Evolutionary conservation across 2,113 vertebrate species (phyloP), one percentile per base, ranked within the genome.

Genomic region (Cyprinus carpio): DNA sequence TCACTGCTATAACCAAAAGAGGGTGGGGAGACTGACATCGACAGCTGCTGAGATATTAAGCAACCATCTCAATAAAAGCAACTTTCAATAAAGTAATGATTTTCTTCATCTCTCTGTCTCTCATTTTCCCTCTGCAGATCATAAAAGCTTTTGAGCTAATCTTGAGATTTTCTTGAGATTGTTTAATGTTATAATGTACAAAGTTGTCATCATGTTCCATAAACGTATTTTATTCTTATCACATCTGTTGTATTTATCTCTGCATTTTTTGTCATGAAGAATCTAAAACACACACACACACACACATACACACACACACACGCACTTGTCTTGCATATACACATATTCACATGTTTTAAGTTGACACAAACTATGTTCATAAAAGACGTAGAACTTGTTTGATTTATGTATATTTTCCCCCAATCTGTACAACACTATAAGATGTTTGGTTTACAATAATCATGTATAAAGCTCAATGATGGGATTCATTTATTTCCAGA

Each of bases 1-100:
- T 84, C 82, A 75, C 75, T 67, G 75, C 51, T 27, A 54, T 37
- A 56, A 81, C 77, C 34, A 74, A 20, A 58, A 20, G 31, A 13
- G 58, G 51, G 60, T 20, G 74, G 20, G 49, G 29, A 67, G 83
- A 87, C 82, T 85, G 88, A 85, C 78, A 86, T 62, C 31, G 56
- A 84, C 88, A 89, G 88, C 88, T 89, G 88, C n/a, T 56, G 56
- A 81, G 65, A 81, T 81, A 56, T 62, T 20, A 84, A 69, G 56
- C 67, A 83, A 81, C 40, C 27, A 40, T 56, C 27, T 77, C 34
- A 25, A 78, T 71, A 25, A 31, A 75, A 11, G 6, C 40, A 40
- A 29, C 11, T 64, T 25, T 64, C 13, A 65, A 65, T 49, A 51
- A 16, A 51, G 13, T 51, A 51, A 51, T 51, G 23, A 64, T 4